These are phyloP conservation scores for Azemiops feae DNA, from an alignment of 2,113 vertebrate genomes.

Conservation along the genomic window DNA sequence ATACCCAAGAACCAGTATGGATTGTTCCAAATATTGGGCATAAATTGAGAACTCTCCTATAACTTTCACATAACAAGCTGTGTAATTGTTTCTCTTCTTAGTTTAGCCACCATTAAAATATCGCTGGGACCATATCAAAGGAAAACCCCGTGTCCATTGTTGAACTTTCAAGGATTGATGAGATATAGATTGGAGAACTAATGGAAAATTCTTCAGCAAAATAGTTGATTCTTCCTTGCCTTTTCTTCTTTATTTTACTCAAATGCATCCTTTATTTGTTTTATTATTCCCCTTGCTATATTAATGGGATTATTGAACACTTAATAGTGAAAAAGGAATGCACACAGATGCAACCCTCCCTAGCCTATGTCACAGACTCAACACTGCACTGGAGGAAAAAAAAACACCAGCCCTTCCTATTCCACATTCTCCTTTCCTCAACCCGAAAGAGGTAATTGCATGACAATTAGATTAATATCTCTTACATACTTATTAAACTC, in stretches of 20 bases:
- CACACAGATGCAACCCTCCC: not conserved
- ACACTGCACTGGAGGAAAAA: conserved; percentile 8
- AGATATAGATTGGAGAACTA: not conserved
- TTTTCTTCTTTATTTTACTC: not conserved
- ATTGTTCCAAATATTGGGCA: not conserved
- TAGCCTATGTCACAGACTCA: conserved; percentile 33
- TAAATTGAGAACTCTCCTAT: not conserved
- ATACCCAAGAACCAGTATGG: not conserved
- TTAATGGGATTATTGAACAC: not conserved
- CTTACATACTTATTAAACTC: conserved; percentile 70
- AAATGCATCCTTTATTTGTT: not conserved
- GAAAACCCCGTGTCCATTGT: not conserved
- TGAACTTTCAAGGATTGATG: not conserved
- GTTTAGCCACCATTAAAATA: not conserved
- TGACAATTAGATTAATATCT: conserved; percentile 71
- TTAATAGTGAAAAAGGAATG: not conserved
- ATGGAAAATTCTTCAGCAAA: not conserved
- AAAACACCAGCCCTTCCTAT: conserved; percentile 30
- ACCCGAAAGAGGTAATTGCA: conserved; percentile 64
- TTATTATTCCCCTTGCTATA: not conserved
- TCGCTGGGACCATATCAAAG: not conserved
- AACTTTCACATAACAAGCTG: not conserved
- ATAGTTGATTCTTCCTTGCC: not conserved
- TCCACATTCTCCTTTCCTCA: conserved; percentile 60
- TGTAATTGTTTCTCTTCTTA: not conserved